Base-by-base conservation (phyloP, 2,113 vertebrate species). In the Pygathrix nemaeus region DNA sequence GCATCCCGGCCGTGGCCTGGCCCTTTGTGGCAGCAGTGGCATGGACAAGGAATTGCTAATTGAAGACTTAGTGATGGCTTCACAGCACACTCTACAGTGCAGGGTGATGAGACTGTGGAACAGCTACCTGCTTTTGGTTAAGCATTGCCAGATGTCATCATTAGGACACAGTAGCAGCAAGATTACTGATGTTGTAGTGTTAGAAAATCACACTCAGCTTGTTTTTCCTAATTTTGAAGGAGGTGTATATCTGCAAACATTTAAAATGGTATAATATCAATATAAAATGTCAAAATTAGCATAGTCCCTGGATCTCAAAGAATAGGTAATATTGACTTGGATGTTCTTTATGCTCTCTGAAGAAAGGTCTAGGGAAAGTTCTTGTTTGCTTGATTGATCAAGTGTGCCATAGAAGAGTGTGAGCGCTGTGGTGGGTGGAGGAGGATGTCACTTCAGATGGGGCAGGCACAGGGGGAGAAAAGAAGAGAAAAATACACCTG, bases 201-300 rank as follows among this genome's bases (percentile, higher is more conserved):
- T 83, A 12, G 55, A 94, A 82, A 94, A 70, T 72, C 59, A 61
- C 23, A 59, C 25, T 92, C 25, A 61, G 43, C 50, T 94, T 92
- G 8, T 43, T 93, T 93, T 76, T 66, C 72, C 92, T 84, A 55
- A 82, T 92, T 83, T 87, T 35, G 79, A 94, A 83, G 64, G 75
- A 72, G 52, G 59, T 96, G 57, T 52, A 10, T 88, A 68, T 88
- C 61, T 86, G 86, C 73, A 96, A 90, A 72, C 40, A 82, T 94
- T 96, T 94, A 50, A 91, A 94, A 82, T 38, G 35, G n/a, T 68
- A 3, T 80, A 84, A 35, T 45, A 83, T 90, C 90, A 81, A 4
- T 68, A 50, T 92, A 94, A 90, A 87, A 92, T 73, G 38, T 73
- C 86, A 92, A 85, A 45, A 52, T 88, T 45, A 90, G 55, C 48